Conservation (phyloP, 1,140 invertebrate genomes). For the Hydropsyche tenuis region DNA sequence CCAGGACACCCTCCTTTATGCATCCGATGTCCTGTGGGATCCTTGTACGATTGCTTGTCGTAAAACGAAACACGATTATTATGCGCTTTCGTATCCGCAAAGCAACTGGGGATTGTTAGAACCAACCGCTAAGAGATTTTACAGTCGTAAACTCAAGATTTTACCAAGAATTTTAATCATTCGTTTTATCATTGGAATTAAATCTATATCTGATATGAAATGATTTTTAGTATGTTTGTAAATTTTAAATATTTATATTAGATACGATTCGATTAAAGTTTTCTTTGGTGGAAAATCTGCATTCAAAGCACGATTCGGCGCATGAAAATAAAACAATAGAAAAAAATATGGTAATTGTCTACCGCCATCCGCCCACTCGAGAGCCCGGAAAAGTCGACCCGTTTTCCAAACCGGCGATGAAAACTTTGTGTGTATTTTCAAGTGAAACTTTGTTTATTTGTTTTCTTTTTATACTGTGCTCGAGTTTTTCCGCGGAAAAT, state of each 20-base stretch:
- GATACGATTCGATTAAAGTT: too few species aligned
- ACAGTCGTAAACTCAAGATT: not conserved
- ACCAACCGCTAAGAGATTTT: not conserved
- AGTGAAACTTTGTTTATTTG: conserved; percentile 26
- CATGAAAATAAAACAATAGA: not conserved
- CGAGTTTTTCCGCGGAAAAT: conserved; percentile 20
- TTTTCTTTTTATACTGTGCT: conserved; percentile 22
- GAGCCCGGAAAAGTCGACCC: conserved; percentile 1
- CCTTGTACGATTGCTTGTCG: conserved; percentile 5
- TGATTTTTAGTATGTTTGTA: too few species aligned
- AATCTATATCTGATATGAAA: too few species aligned
- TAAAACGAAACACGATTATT: conserved; percentile 24
- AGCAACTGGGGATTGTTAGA: not conserved
- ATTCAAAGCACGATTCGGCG: not conserved
- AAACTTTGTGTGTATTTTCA: conserved; percentile 19
- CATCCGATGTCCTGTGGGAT: not conserved
- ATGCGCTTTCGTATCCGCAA: not conserved
- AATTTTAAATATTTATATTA: too few species aligned
- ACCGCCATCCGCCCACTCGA: not conserved
- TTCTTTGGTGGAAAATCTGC: too few species aligned
- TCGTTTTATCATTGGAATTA: too few species aligned
- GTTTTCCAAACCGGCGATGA: not conserved
- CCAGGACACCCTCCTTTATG: not conserved
- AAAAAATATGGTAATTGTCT: conserved; percentile 21
- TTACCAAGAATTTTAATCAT: too few species aligned